Evolutionary conservation across 2,113 vertebrate species (phyloP).

Genomic region (Ceyx margarethae): DNA sequence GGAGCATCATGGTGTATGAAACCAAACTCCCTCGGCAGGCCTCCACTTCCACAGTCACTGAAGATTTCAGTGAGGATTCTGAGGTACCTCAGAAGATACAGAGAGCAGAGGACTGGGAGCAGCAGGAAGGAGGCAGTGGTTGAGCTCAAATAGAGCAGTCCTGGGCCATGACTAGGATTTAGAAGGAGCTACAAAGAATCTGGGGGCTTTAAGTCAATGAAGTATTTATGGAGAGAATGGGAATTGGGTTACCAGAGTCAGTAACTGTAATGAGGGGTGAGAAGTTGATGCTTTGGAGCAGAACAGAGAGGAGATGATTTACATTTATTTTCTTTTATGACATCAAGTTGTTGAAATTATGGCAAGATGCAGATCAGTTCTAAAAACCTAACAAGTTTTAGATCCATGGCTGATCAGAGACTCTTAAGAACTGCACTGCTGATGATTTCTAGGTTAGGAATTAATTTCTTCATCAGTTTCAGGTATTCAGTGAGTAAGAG

Average conservation of each 20-base stretch:
- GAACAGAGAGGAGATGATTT: not conserved
- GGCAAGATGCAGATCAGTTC: not conserved
- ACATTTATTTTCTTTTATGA: not conserved
- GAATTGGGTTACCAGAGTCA: not conserved
- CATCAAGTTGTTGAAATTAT: not conserved
- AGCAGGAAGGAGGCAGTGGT: not conserved
- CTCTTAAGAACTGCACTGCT: not conserved
- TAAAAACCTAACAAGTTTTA: not conserved
- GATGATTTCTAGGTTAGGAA: not conserved
- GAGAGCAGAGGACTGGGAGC: not conserved
- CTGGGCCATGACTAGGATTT: not conserved
- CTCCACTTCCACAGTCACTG: conserved; percentile 81
- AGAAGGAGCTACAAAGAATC: not conserved
- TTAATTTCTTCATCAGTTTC: not conserved
- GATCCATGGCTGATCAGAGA: not conserved
- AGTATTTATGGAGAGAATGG: not conserved
- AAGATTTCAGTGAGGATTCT: conserved; percentile 91
- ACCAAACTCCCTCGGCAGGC: conserved; percentile 89
- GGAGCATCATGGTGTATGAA: conserved; percentile 98
- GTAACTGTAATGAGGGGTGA: not conserved
- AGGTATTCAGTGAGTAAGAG: not conserved
- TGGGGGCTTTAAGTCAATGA: not conserved
- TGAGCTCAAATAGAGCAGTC: not conserved
- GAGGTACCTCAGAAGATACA: conserved; percentile 78
- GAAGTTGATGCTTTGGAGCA: not conserved